Percentiles rank a stretch among this genome's conserved stretches.
Conservation (phyloP, 2,797 vertebrate genomes). For the Meriones psammophilus region DNA sequence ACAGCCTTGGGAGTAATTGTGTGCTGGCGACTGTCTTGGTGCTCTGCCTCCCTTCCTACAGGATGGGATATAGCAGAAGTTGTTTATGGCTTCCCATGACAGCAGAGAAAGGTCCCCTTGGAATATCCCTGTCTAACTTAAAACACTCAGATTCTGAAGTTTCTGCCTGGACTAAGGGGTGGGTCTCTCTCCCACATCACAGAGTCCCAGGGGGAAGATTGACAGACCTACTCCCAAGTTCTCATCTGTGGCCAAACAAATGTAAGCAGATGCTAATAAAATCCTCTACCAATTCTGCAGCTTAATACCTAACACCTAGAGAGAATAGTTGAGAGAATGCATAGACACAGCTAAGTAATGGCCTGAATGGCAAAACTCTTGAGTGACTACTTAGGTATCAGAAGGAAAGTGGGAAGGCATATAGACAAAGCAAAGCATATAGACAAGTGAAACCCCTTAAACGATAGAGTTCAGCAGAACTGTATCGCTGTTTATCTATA, state of each 20-base stretch:
- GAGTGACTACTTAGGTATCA: background rate
- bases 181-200: background rate
- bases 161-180: background rate
- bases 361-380: too few relatives aligned
- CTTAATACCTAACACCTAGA: background rate
- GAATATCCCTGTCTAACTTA: too few relatives aligned
- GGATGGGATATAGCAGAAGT: background rate
- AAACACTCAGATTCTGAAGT: background rate
- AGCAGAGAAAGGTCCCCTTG: too few relatives aligned
- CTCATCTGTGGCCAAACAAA: too few relatives aligned
- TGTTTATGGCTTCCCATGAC: background rate
- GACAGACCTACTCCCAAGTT: background rate
- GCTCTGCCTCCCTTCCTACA: background rate
- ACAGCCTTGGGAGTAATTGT: background rate
- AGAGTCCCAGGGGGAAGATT: background rate
- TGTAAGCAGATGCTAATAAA: background rate
- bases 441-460: background rate
- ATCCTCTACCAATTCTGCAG: background rate
- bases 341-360: background rate
- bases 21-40: background rate
- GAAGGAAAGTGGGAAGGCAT: background rate
- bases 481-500: background rate
- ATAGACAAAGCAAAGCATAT: background rate
- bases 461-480: background rate
- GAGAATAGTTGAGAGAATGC: background rate